Evolutionary conservation across 92 coral and sea anemone genomes (phyloP).

Genomic region (Bergia sp.): DNA sequence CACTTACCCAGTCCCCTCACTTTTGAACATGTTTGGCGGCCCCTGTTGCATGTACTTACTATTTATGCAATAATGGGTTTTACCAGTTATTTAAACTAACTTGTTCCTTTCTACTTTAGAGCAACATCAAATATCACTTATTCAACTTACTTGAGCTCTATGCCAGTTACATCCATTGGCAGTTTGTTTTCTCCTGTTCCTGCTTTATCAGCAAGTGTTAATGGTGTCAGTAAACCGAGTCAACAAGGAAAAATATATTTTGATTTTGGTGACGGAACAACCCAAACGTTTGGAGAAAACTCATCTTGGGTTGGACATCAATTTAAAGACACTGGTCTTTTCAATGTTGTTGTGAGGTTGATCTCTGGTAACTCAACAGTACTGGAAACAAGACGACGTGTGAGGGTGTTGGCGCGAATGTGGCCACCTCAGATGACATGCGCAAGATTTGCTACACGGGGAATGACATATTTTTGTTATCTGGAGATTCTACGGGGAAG

Average conservation of each 20-base stretch:
- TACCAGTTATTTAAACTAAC: not conserved
- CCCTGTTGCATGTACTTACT: no score
- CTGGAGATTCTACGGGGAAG: conserved; percentile 37
- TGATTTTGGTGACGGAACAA: conserved; percentile 73
- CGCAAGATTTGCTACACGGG: conserved; percentile 10
- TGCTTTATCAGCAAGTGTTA: not conserved
- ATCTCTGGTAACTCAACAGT: conserved; percentile 44
- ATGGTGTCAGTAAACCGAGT: not conserved
- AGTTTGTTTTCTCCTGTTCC: not conserved
- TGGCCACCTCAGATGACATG: conserved; percentile 36
- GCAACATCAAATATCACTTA: not conserved
- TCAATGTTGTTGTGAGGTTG: conserved; percentile 49
- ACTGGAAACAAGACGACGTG: conserved; percentile 45
- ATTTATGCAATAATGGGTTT: not conserved
- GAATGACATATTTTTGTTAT: not conserved
- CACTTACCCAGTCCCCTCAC: no score
- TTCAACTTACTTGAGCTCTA: not conserved
- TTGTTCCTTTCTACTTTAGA: not conserved
- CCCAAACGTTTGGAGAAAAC: not conserved
- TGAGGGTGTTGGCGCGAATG: conserved; percentile 56
- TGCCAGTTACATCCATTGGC: not conserved
- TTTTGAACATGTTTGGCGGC: no score
- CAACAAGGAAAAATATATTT: conserved; percentile 13
- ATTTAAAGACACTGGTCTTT: conserved; percentile 51
- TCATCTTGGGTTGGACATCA: conserved; percentile 43